Percentiles rank a stretch among this genome's conserved stretches.
These are phyloP conservation scores for Malacosoma neustria DNA, from an alignment of 2,888 invertebrate genomes.

Conservation along the genomic window DNA sequence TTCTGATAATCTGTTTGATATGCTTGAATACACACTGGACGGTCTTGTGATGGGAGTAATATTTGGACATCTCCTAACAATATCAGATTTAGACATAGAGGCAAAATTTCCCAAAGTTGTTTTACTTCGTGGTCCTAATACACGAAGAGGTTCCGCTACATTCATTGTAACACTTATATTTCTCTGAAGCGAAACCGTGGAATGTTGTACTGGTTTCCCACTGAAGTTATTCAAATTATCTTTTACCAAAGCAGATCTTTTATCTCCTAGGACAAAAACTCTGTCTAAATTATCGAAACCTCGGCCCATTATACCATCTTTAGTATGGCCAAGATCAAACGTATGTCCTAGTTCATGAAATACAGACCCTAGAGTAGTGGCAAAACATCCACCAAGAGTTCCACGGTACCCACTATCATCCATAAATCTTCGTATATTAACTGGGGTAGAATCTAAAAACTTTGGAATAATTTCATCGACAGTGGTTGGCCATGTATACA, in stretches of 20 bases:
- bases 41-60: conserved; percentile 70
- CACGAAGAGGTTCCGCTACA: conserved; percentile 68
- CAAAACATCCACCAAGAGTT: conserved; percentile 90
- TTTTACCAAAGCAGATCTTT: conserved; percentile 50
- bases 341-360: conserved; percentile 96
- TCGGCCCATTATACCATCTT: conserved; percentile 93
- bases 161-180: conserved; percentile 78
- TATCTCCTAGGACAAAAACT: conserved; percentile 80
- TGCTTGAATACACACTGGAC: conserved; percentile 64
- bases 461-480: conserved; percentile 79
- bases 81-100: conserved; percentile 59
- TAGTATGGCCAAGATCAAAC: conserved; percentile 94
- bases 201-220: conserved; percentile 77
- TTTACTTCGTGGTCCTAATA: conserved; percentile 70
- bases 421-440: conserved; percentile 84
- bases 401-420: conserved; percentile 95
- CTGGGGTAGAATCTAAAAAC: conserved; percentile 66
- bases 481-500: conserved; percentile 90
- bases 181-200: conserved; percentile 74
- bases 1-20: conserved; percentile 58
- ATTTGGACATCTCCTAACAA: conserved; percentile 62
- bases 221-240: conserved; percentile 75
- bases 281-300: conserved; percentile 90
- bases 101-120: conserved; percentile 67
- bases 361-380: conserved; percentile 92